Evolutionary conservation across 2,113 vertebrate genomes (phyloP).

Genomic region (Dromas ardeola): DNA sequence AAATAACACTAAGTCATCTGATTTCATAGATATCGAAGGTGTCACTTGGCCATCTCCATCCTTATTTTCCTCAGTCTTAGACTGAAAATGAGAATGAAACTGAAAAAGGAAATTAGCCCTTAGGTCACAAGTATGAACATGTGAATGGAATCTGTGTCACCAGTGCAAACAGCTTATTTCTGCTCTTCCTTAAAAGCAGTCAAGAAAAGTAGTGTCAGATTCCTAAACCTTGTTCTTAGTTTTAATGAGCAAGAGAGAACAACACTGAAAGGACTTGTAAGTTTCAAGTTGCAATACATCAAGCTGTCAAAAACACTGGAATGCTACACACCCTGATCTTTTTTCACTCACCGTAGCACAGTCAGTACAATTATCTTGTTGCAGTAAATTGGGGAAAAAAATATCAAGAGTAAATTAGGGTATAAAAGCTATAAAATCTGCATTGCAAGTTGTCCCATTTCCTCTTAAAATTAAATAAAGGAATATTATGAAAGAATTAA

Average conservation of each 20-base stretch:
- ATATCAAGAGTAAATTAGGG: slow-evolving; percentile 50
- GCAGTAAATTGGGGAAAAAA: slow-evolving; percentile 55
- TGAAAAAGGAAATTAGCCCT: slow-evolving; percentile 36
- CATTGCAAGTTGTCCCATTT: slow-evolving; percentile 42
- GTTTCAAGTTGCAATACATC: slow-evolving; percentile 71
- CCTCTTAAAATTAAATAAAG: slow-evolving; percentile 47
- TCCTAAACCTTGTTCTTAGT: slow-evolving; percentile 37
- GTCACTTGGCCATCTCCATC: neutral
- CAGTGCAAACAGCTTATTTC: slow-evolving; percentile 23
- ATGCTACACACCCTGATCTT: slow-evolving; percentile 64
- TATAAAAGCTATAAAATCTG: slow-evolving; percentile 54
- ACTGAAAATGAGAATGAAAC: slow-evolving; percentile 40
- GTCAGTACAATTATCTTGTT: slow-evolving; percentile 65
- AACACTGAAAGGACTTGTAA: slow-evolving; percentile 64
- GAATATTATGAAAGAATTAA: slow-evolving; percentile 48
- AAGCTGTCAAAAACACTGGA: slow-evolving; percentile 70
- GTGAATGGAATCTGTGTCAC: slow-evolving; percentile 26
- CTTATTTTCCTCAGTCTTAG: neutral
- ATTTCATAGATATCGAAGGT: neutral
- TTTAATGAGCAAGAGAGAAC: slow-evolving; percentile 73
- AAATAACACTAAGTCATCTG: neutral
- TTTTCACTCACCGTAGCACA: slow-evolving; percentile 53
- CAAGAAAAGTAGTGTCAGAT: slow-evolving; percentile 1
- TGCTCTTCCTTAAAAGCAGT: slow-evolving; percentile 36
- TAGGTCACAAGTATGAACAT: neutral